Conservation (phyloP, 2,113 vertebrate species). For the Sminthopsis crassicaudata region DNA sequence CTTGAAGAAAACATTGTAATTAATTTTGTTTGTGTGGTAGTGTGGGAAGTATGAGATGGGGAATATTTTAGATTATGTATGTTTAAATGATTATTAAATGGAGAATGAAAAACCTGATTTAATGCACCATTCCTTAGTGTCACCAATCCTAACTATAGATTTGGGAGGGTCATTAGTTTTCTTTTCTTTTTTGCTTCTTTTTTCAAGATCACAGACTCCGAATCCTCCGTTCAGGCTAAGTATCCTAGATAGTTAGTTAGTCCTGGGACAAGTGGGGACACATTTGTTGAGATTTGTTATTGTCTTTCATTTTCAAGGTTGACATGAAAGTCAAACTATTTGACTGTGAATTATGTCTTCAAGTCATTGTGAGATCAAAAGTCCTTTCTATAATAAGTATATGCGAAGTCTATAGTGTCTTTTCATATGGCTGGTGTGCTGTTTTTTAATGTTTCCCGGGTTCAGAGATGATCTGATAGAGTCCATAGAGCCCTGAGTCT, state of each 20-base stretch:
- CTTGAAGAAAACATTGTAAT: slow-evolving; percentile 13
- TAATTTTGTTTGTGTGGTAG: background rate
- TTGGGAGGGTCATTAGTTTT: background rate
- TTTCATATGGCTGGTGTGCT: slow-evolving; percentile 7
- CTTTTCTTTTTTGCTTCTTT: background rate
- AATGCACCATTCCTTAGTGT: slow-evolving; percentile 10
- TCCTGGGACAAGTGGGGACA: background rate
- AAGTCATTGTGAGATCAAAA: background rate
- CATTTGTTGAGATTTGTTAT: background rate
- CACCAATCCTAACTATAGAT: background rate
- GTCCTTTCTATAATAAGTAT: background rate
- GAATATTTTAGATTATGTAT: slow-evolving; percentile 20
- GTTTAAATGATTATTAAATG: slow-evolving; percentile 40
- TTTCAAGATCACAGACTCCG: background rate
- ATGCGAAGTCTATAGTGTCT: background rate
- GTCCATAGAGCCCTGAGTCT: background rate
- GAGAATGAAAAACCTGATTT: background rate
- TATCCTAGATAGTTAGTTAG: background rate
- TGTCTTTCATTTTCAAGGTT: slow-evolving; percentile 29
- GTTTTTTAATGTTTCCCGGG: background rate
- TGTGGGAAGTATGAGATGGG: background rate
- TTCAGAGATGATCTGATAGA: background rate
- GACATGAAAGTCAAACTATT: background rate
- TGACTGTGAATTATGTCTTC: background rate
- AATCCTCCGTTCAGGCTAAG: background rate